Base-by-base conservation (phyloP, 2,113 vertebrate genomes). In the Lethenteron reissneri region DNA sequence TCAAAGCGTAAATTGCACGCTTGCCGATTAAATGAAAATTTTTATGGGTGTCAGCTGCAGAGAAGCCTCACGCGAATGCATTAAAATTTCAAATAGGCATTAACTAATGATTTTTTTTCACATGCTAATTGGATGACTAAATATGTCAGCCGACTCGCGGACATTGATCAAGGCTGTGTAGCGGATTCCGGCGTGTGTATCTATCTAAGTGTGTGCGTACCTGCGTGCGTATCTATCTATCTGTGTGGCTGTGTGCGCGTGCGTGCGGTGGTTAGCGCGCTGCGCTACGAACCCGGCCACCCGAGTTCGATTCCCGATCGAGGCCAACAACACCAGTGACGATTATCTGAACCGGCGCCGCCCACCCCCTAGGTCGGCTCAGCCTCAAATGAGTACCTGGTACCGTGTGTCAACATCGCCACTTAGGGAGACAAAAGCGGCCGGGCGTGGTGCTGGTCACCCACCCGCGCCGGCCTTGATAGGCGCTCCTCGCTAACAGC, bases 31-130 rank as follows among this genome's bases (percentile, higher is more conserved):
- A 21, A 68, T 68, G 64, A 68, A 68, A 68, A 68, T 68, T 68
- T 25, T 25, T 17, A 68, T 25, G 64, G 64, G 64, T 25, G 64
- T 68, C 64, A 21, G 64, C n/a, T 25, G 25, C 64, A 68, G n/a
- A 17, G 9, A 9, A 11, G n/a, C 64, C 25, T 9, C 11, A 2
- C 64, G 64, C 9, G 11, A n/a, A 21, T 68, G 11, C 11, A 68
- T 68, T 68, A 68, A 68, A n/a, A 68, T 68, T 68, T 68, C 64
- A 68, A 68, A 68, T 11, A 68, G 64, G 25, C 64, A 68, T 68
- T 68, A 68, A 68, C 64, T n/a, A 68, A 68, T 25, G n/a, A 10
- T 8, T 68, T 68, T 68, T 68, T 68, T 68, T 68, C 64, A 17
- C 64, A 17, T 68, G 25, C 64, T 68, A 68, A 68, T 68, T 68